These are phyloP conservation scores for Pheucticus melanocephalus DNA, from an alignment of 2,113 vertebrate genomes.

Conservation along the genomic window DNA sequence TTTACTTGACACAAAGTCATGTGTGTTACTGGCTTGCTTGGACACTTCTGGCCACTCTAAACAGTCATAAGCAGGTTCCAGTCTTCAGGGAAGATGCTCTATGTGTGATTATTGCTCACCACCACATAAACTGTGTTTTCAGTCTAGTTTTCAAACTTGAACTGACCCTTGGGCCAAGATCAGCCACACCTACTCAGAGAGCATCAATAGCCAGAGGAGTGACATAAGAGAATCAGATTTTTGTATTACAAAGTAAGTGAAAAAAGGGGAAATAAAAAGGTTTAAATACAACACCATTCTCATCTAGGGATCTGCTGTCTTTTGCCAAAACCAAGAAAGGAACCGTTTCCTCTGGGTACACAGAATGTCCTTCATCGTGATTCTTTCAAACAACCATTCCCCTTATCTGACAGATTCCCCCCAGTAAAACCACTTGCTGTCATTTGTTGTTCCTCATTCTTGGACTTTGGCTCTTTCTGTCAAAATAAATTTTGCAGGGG, in stretches of 20 bases:
- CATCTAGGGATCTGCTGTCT: not conserved
- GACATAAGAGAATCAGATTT: not conserved
- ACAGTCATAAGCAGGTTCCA: not conserved
- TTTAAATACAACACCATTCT: not conserved
- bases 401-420: not conserved
- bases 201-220: not conserved
- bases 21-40: not conserved
- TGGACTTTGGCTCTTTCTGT: not conserved
- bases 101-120: not conserved
- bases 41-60: not conserved
- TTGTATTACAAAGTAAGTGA: not conserved
- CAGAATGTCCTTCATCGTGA: not conserved
- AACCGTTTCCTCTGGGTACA: not conserved
- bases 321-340: not conserved
- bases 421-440: not conserved
- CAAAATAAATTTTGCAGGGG: slow-evolving; percentile 5
- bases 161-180: not conserved
- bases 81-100: not conserved
- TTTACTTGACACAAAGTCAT: not conserved
- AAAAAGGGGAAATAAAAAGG: not conserved
- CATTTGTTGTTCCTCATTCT: not conserved
- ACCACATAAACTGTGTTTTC: not conserved
- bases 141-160: not conserved
- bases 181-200: not conserved
- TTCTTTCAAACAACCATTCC: not conserved